phyloP scores from a whole-genome alignment of 23 tunicate genomes.

The Pegea sp. region DNA sequence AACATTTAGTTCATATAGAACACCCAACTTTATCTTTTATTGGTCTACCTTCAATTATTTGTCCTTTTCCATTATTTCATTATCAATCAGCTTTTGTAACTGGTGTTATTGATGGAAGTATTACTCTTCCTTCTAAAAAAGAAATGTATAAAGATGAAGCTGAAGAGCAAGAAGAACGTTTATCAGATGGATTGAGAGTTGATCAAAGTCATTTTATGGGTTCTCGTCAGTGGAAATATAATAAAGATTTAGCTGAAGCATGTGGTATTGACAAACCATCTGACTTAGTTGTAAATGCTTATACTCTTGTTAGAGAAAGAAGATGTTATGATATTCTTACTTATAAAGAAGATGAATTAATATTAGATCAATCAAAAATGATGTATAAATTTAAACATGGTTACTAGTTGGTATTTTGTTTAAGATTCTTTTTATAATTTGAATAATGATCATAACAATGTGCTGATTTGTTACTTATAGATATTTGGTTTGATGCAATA shows the following conservation, averaged over 20 bases:
- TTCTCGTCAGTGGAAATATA: conserved; percentile 52
- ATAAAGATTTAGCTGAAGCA: conserved; percentile 50
- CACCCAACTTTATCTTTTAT: conserved; percentile 52
- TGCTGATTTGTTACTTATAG: too few species aligned
- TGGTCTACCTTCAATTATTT: conserved; percentile 32
- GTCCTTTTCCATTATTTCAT: conserved; percentile 80
- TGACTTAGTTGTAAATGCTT: conserved; percentile 1
- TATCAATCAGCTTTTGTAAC: conserved; percentile 35
- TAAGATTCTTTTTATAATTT: too few species aligned
- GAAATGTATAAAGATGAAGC: conserved; percentile 46
- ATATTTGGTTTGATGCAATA: too few species aligned
- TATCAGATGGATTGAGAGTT: conserved; percentile 23
- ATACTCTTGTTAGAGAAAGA: background rate
- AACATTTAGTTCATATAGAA: conserved; percentile 30
- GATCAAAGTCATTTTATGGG: conserved; percentile 48
- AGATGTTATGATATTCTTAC: background rate
- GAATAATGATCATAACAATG: too few species aligned
- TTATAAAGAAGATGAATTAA: background rate
- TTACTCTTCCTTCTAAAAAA: conserved; percentile 16
- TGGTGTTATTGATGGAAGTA: conserved; percentile 16
- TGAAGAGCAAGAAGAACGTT: conserved; percentile 26
- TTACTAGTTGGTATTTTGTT: too few species aligned
- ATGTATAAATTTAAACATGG: too few species aligned
- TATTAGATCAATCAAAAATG: too few species aligned
- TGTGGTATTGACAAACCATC: conserved; percentile 18